Evolutionary conservation across 1,140 invertebrate genomes (phyloP), one percentile per base, ranked within the genome.

Genomic region (Tetragonula clypearis): DNA sequence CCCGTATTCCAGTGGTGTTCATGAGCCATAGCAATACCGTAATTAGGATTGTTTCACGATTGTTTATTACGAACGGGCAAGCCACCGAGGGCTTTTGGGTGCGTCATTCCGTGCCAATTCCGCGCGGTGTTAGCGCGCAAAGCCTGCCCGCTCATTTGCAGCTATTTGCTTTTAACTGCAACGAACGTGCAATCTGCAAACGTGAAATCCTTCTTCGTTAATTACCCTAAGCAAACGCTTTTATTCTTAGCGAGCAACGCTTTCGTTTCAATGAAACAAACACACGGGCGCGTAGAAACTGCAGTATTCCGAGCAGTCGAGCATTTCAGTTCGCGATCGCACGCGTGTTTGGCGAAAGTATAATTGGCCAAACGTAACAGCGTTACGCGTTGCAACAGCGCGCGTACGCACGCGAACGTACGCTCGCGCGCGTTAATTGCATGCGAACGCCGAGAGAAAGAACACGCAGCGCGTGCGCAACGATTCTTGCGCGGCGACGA

Each of bases 21-120:
- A 58, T 79, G 1, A 30, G 30, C 30, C 82, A 79, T 62, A 87
- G 85, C 85, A 88, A 87, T 84, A 74, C 88, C 58, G 83, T 82
- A 92, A 93, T 94, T 92, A 92, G 87, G 91, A 89, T 92, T 83
- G 86, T 92, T 92, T 92, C 90, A 91, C 86, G 86, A 30, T 30
- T 30, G 85, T 88, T 89, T 91, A 91, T 92, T 91, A 91, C 88
- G 81, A 85, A 83, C 79, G 56, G n/a, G 71, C 65, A 76, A 77
- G 78, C 68, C 72, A 85, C 35, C 72, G 83, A 26, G 35, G 35
- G 35, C 60, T 75, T 68, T 81, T 86, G 77, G 78, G 82, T 76
- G 84, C 85, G 80, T 73, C 84, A 72, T 79, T 85, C 74, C 79
- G 71, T 58, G 49, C 26, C 35, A 19, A 17, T 30, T 30, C 30